phyloP scores from a whole-genome alignment of 2,888 invertebrate species.

The Pharmacophagus antenor region DNA sequence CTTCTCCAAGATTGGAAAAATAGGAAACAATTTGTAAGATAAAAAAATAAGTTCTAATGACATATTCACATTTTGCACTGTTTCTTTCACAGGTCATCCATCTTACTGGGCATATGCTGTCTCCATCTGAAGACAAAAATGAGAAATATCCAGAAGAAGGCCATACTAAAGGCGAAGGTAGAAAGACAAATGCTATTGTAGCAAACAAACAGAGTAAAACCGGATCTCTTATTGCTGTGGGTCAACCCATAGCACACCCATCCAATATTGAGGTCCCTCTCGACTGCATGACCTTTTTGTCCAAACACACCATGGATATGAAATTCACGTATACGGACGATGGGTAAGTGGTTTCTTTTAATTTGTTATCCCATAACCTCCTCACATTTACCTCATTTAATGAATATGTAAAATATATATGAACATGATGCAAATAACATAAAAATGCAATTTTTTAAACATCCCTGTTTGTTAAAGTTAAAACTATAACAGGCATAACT shows the following conservation, averaged over 20 bases:
- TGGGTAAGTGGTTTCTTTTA: slow-evolving; percentile 83
- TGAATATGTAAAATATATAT: too few relatives aligned
- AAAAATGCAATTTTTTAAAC: too few relatives aligned
- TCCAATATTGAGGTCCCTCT: slow-evolving; percentile 95
- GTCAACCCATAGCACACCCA: slow-evolving; percentile 92
- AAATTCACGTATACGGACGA: slow-evolving; percentile 97
- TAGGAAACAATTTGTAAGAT: too few relatives aligned
- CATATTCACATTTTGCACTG: too few relatives aligned
- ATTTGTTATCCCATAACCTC: not conserved
- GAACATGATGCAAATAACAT: too few relatives aligned
- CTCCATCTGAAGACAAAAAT: slow-evolving; percentile 51
- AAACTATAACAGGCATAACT: too few relatives aligned
- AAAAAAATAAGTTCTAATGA: too few relatives aligned
- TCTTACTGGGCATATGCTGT: slow-evolving; percentile 89
- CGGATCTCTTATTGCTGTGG: slow-evolving; percentile 86
- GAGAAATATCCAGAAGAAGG: slow-evolving; percentile 41
- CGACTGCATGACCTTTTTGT: slow-evolving; percentile 93
- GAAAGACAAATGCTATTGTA: slow-evolving; percentile 47
- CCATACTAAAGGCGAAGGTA: slow-evolving; percentile 56
- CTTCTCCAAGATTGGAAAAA: too few relatives aligned
- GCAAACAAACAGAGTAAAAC: slow-evolving; percentile 49
- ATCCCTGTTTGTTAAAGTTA: too few relatives aligned
- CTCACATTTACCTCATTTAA: too few relatives aligned
- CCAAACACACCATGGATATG: slow-evolving; percentile 96
- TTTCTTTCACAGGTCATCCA: slow-evolving; percentile 87